Base-by-base conservation (phyloP, 2,888 invertebrate genomes). In the Xanthostigma xanthostigma region DNA sequence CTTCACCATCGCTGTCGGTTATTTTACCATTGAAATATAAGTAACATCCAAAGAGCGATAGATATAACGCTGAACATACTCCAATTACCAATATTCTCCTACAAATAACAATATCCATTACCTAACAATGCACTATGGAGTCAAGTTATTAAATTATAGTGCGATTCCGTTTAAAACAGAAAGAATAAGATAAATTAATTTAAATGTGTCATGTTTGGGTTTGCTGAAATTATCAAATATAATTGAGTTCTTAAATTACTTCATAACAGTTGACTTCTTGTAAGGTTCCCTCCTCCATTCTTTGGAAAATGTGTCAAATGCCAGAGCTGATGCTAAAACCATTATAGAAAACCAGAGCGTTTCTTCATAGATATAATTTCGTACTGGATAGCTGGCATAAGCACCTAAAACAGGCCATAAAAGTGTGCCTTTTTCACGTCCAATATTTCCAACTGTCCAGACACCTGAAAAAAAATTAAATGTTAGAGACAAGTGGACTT, bases 361-460 rank as follows among this genome's bases (percentile, higher is more conserved):
- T 56, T 86, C 84, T 54, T 88, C 87, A 49, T 78, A 81, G 45
- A 84, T 72, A 56, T 81, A 79, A 65, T 82, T 81, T 12, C 87
- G 76, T 1, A 81, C 61, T 0, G 83, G 79, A 59, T 86, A 79
- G 0, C 74, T 64, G 0, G 71, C 54, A 56, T 83, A 81, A 0
- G 93, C 80, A 0, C 78, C 81, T 0, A 78, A 46, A 1, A 91
- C 61, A 0, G 88, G 76, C 62, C 79, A 74, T 70, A 79, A 79
- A 3, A 89, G 70, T 0, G 73, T 67, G 1, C 92, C 92, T 57
- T 75, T 71, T 61, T 93, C 85, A 2, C 83, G 75, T 0, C 94
- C 94, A 53, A 94, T 83, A 60, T 94, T 95, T 33, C 93, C 93
- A 9, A 93, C 88, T 0, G 82, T 73, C 83, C 91, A 88, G 0